Conservation (phyloP, 2,797 vertebrate species). For the Acipenser oxyrinchus region DNA sequence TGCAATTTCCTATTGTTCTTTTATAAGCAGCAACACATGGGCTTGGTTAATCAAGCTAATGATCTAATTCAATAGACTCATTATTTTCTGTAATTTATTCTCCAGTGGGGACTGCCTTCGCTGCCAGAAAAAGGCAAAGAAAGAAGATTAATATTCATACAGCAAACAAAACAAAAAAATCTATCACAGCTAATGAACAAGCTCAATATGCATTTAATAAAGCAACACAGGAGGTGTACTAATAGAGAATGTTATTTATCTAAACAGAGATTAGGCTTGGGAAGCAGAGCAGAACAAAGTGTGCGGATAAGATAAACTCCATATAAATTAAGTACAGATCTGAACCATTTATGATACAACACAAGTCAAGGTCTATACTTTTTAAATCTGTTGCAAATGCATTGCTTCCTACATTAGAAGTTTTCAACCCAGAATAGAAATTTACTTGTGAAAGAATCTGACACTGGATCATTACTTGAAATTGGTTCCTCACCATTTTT, state of each 20-base stretch:
- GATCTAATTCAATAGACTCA: slow-evolving; percentile 33
- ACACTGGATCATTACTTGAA: too few relatives aligned
- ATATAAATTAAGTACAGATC: not conserved
- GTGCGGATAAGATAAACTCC: not conserved
- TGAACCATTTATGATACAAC: not conserved
- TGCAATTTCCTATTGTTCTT: slow-evolving; percentile 33
- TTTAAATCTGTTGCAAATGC: too few relatives aligned
- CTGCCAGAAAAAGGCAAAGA: slow-evolving; percentile 15
- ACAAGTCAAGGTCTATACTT: not conserved
- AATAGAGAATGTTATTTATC: slow-evolving; percentile 6
- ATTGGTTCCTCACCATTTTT: too few relatives aligned
- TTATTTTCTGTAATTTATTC: slow-evolving; percentile 39
- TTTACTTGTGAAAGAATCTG: too few relatives aligned
- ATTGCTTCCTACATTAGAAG: too few relatives aligned
- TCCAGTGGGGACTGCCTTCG: slow-evolving; percentile 26
- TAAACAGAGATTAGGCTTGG: slow-evolving; percentile 11
- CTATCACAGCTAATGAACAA: slow-evolving; percentile 42
- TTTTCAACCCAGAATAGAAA: too few relatives aligned
- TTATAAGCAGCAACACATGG: slow-evolving; percentile 44
- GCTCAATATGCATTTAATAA: slow-evolving; percentile 48
- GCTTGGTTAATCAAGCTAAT: slow-evolving; percentile 49
- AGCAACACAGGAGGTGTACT: slow-evolving; percentile 35
- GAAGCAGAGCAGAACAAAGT: slow-evolving; percentile 2
- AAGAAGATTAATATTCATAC: slow-evolving; percentile 18
- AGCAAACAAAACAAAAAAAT: slow-evolving; percentile 28